Conservation (phyloP, 2,113 vertebrate genomes). For the Pelobates fuscus region DNA sequence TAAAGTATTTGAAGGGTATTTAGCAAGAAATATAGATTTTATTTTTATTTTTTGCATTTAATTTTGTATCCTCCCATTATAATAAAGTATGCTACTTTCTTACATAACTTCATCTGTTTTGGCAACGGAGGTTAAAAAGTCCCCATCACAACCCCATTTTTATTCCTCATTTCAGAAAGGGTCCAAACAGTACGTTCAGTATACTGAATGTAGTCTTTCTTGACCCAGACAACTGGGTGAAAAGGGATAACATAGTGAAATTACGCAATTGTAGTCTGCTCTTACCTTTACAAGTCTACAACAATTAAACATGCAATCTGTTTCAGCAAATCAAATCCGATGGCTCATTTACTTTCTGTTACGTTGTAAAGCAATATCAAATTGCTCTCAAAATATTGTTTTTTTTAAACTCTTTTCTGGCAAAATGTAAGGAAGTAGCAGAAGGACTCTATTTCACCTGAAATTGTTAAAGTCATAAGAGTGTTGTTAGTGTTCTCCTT, state of each 20-base stretch:
- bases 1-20: no score
- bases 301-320: neutral
- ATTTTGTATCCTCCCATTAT: no score
- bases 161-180: neutral
- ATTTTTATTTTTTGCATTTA: no score
- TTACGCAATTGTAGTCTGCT: neutral
- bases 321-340: neutral
- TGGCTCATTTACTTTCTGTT: neutral
- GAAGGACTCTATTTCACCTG: no score
- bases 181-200: neutral
- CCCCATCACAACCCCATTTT: neutral
- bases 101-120: neutral
- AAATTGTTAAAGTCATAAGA: no score
- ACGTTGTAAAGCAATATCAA: neutral
- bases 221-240: neutral
- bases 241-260: neutral
- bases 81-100: neutral
- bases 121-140: neutral
- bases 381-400: neutral
- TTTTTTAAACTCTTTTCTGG: neutral
- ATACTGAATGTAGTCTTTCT: neutral
- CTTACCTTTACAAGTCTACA: neutral
- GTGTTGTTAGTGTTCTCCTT: no score
- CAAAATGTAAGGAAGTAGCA: neutral
- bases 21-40: no score